These are phyloP conservation scores for Listrodromus nycthemerus DNA, from an alignment of 2,888 invertebrate species.

Conservation along the genomic window DNA sequence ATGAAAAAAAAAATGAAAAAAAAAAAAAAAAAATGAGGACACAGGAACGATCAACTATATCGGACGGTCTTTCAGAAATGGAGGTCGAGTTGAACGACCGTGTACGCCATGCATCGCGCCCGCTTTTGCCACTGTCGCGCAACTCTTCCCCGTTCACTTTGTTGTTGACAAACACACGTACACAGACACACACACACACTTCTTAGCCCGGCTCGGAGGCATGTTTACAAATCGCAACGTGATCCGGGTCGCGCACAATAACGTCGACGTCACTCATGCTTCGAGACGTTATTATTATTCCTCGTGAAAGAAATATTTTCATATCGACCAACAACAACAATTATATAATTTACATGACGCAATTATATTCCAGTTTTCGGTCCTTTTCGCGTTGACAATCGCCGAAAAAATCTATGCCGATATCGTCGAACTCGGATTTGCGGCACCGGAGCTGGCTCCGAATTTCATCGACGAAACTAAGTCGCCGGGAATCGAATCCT, in stretches of 20 bases:
- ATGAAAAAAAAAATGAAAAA: neutral
- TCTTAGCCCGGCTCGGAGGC: conserved; percentile 19
- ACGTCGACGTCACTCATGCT: conserved; percentile 34
- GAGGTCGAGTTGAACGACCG: conserved; percentile 66
- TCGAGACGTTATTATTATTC: conserved; percentile 19
- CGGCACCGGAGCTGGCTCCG: too few relatives aligned
- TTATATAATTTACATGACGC: too few relatives aligned
- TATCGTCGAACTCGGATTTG: too few relatives aligned
- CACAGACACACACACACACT: neutral
- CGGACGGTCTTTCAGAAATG: conserved; percentile 44
- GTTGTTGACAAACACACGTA: conserved; percentile 56
- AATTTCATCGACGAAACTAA: too few relatives aligned
- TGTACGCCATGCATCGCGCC: conserved; percentile 11
- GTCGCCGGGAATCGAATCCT: too few relatives aligned
- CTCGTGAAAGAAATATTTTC: neutral
- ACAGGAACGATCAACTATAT: conserved; percentile 37
- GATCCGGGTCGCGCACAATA: conserved; percentile 53
- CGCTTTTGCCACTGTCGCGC: conserved; percentile 48
- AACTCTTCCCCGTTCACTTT: conserved; percentile 51
- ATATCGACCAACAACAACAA: neutral
- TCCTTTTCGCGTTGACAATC: too few relatives aligned
- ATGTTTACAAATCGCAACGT: conserved; percentile 50
- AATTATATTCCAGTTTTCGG: too few relatives aligned
- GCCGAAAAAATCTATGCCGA: too few relatives aligned
- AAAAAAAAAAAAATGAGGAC: conserved; percentile 2